Percentiles rank a stretch among this genome's conserved stretches.
phyloP scores from a whole-genome alignment of 2,113 vertebrate species.

The Protomyctophum bolini region DNA sequence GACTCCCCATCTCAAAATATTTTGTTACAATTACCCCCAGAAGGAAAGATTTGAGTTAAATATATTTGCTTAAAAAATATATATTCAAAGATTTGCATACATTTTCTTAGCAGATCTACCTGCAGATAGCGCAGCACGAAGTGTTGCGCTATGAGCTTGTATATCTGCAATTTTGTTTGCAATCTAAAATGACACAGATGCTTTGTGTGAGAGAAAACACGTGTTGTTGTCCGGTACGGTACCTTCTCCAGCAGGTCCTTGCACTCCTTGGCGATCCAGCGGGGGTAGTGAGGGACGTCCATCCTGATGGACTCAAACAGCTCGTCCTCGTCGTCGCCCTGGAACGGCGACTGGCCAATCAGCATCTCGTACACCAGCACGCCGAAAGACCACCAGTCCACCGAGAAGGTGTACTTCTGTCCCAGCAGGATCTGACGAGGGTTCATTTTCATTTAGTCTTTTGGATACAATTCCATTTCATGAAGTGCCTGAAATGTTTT shows the following conservation, averaged over 20 bases:
- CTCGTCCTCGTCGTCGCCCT: constrained; percentile 96
- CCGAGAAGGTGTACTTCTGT: constrained; percentile 91
- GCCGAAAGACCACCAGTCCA: constrained; percentile 99
- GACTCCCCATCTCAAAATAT: no score
- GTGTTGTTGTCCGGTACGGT: constrained; percentile 60
- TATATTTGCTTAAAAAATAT: no score
- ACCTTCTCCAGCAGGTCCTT: constrained; percentile 92
- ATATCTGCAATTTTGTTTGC: no score
- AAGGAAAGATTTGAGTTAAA: no score
- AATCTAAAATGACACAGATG: not conserved
- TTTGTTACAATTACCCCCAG: no score
- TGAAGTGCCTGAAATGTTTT: no score
- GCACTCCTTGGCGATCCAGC: constrained; percentile 93
- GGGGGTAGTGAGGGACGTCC: constrained; percentile 90
- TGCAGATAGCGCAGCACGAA: no score
- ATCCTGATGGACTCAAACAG: constrained; percentile 94
- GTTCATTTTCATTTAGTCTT: no score
- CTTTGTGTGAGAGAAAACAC: not conserved
- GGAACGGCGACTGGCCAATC: constrained; percentile 97
- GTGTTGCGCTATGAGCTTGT: no score
- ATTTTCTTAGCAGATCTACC: no score
- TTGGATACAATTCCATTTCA: no score
- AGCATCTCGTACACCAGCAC: constrained; percentile 98
- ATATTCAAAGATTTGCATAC: no score
- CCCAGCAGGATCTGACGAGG: constrained; percentile 88